Base-by-base conservation (phyloP, 2,113 vertebrate genomes). In the Apeltes quadracus region DNA sequence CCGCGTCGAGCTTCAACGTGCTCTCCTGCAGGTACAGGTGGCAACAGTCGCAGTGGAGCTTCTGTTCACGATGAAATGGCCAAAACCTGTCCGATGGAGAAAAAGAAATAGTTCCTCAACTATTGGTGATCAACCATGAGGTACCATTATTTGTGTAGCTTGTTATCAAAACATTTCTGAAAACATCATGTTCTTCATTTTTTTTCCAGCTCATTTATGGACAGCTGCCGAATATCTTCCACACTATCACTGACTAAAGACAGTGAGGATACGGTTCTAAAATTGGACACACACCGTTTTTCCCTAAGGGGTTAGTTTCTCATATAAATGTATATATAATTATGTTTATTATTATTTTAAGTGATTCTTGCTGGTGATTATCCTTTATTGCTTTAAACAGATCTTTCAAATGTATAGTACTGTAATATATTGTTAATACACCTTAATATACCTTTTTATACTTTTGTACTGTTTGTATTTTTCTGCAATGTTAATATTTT, bases 11-110 rank as follows among this genome's bases (percentile, higher is more conserved):
- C 72, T 82, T 84, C 57, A 72, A 72, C 16, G 86, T 85, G 13
- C 91, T 81, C 0, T 91, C 93, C 75, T 89, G 91, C 36, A 92
- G 94, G 95, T 96, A 91, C 53, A 51, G 41, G 22, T 16, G 10
- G 9, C 29, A 36, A 14, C 38, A 14, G 36, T 23, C 11, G 18
- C 13, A 5, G 34, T 29, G 4, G 1, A 48, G 2, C 7, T 22
- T 38, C 22, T 39, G 13, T 41, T 29, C 10, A 75, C 51, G 32
- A 22, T 48, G 18, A 48, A 48, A 43, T 16, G 41, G 41, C n/a
- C n/a, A n/a, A n/a, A n/a, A n/a, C n/a, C n/a, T n/a, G n/a, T n/a
- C n/a, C n/a, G n/a, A n/a, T n/a, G n/a, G n/a, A n/a, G n/a, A n/a
- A n/a, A n/a, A n/a, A n/a, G n/a, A n/a, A n/a, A n/a, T n/a, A n/a